Evolutionary conservation across 2,888 invertebrate species (phyloP).

Genomic region (Tiliacea citrago): DNA sequence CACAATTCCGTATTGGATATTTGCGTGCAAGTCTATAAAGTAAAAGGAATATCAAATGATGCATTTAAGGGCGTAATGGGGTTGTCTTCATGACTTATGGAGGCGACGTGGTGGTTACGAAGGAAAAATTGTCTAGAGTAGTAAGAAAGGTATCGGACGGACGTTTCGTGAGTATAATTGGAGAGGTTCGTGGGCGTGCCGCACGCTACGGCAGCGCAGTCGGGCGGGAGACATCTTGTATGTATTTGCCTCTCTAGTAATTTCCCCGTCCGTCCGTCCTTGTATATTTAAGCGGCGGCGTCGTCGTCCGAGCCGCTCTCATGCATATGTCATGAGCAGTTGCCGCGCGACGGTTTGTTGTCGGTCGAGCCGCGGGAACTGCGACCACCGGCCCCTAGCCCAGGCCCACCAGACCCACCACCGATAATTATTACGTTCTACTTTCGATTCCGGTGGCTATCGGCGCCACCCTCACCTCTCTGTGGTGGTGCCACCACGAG

Average conservation of each 20-base stretch:
- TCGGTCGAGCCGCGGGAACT: slow-evolving; percentile 87
- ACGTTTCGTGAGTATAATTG: slow-evolving; percentile 87
- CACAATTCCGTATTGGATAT: slow-evolving; percentile 60
- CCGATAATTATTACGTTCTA: slow-evolving; percentile 88
- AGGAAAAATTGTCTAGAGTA: slow-evolving; percentile 82
- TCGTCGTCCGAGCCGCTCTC: slow-evolving; percentile 85
- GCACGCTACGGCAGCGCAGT: slow-evolving; percentile 79
- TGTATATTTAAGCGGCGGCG: slow-evolving; percentile 88
- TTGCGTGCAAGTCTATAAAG: slow-evolving; percentile 74
- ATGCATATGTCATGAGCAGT: slow-evolving; percentile 91
- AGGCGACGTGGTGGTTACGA: slow-evolving; percentile 77
- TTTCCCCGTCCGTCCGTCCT: slow-evolving; percentile 87
- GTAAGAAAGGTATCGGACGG: slow-evolving; percentile 79
- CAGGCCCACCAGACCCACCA: slow-evolving; percentile 76
- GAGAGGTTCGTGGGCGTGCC: slow-evolving; percentile 79
- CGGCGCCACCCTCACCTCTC: slow-evolving; percentile 75
- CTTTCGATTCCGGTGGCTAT: slow-evolving; percentile 85
- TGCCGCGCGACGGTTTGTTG: slow-evolving; percentile 90
- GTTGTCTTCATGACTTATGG: slow-evolving; percentile 86
- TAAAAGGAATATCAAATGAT: slow-evolving; percentile 83
- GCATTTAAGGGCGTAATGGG: slow-evolving; percentile 79
- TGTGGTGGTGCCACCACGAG: slow-evolving; percentile 68
- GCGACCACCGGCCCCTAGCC: slow-evolving; percentile 80
- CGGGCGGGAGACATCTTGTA: slow-evolving; percentile 84
- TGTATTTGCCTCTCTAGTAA: slow-evolving; percentile 88